Percentiles rank a stretch among this genome's conserved stretches.
Evolutionary conservation across 2,888 invertebrate genomes (phyloP).

Genomic region (Ormyrus thymus): DNA sequence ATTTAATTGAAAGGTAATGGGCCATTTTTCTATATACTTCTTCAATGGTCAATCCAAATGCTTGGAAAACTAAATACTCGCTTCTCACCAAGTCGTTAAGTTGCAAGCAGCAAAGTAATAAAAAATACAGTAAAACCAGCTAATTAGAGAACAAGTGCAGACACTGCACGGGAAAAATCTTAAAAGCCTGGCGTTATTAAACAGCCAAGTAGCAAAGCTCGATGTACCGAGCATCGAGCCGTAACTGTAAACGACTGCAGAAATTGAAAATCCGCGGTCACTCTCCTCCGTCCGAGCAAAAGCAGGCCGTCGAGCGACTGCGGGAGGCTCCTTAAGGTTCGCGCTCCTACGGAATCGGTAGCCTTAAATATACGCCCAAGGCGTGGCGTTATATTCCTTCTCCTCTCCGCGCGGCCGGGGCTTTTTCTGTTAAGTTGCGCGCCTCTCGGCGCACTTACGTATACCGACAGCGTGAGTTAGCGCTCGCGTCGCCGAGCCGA

Average conservation of each 20-base stretch:
- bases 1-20: too few relatives aligned
- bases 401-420: background rate
- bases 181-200: too few relatives aligned
- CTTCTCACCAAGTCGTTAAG: too few relatives aligned
- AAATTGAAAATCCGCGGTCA: conserved; percentile 44
- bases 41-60: too few relatives aligned
- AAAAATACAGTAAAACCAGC: too few relatives aligned
- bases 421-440: background rate
- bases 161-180: too few relatives aligned
- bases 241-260: conserved; percentile 38
- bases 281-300: background rate
- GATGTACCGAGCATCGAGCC: background rate
- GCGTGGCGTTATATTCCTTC: conserved; percentile 38
- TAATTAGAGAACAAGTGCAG: background rate
- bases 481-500: conserved; percentile 31
- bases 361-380: conserved; percentile 29
- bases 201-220: too few relatives aligned
- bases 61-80: too few relatives aligned
- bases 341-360: conserved; percentile 31
- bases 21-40: too few relatives aligned
- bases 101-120: too few relatives aligned
- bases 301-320: background rate
- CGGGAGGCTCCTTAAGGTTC: background rate
- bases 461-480: conserved; percentile 46
- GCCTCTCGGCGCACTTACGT: too few relatives aligned